Evolutionary conservation across 2,797 vertebrate genomes (phyloP).

Genomic region (Brotula barbata): DNA sequence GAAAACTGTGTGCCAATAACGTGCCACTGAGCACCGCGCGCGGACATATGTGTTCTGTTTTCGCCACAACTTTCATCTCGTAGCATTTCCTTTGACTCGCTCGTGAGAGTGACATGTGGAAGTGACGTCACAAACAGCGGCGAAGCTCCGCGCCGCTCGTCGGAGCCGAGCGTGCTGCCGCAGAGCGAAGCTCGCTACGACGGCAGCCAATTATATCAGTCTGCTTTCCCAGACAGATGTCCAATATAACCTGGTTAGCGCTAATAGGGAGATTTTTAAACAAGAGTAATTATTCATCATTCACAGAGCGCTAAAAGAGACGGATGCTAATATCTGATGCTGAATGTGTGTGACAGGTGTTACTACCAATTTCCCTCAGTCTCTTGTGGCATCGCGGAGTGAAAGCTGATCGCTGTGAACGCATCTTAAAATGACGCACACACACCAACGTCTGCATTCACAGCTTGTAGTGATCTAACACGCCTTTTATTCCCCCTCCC

Average conservation of each 20-base stretch:
- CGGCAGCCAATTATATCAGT: conserved; percentile 78
- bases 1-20: conserved; percentile 70
- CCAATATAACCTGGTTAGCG: conserved; percentile 76
- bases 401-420: conserved; percentile 39
- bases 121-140: conserved; percentile 40
- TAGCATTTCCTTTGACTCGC: conserved; percentile 50
- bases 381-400: conserved; percentile 51
- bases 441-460: conserved; percentile 40
- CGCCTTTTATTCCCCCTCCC: conserved; percentile 61
- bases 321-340: conserved; percentile 71
- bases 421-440: conserved; percentile 67
- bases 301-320: conserved; percentile 64
- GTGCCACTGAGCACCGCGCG: conserved; percentile 59
- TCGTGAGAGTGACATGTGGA: conserved; percentile 52
- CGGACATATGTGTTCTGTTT: conserved; percentile 71
- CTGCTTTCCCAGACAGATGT: conserved; percentile 77
- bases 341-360: conserved; percentile 76
- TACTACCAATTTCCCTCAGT: conserved; percentile 62
- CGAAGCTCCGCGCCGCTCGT: conserved; percentile 50
- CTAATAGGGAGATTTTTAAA: conserved; percentile 77
- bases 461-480: conserved; percentile 47
- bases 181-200: conserved; percentile 53
- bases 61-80: conserved; percentile 68
- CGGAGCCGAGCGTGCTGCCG: conserved; percentile 54
- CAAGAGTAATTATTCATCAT: conserved; percentile 71